phyloP scores from a whole-genome alignment of 30 jellyfish, hydroid and myxozoan species.

The Hydra vulgaris region DNA sequence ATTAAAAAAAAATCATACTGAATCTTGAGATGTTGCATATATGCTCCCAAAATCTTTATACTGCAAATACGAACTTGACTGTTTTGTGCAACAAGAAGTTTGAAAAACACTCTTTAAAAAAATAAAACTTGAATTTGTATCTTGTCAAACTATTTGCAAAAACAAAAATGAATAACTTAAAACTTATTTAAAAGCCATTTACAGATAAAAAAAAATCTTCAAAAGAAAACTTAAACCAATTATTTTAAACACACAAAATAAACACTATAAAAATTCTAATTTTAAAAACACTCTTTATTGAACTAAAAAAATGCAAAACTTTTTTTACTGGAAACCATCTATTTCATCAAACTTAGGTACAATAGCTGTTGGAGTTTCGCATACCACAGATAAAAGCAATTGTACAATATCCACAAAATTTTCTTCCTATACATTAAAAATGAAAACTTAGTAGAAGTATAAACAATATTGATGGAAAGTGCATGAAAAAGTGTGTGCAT shows the following conservation, averaged over 20 bases:
- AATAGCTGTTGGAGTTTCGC: constrained; percentile 83
- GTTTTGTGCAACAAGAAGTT: constrained; percentile 44
- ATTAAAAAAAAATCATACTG: constrained; percentile 41
- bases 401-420: constrained; percentile 67
- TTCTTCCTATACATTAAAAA: constrained; percentile 51
- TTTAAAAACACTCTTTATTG: constrained; percentile 65
- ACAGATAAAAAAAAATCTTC: too few species aligned
- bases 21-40: constrained; percentile 70
- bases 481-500: neutral
- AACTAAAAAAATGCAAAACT: neutral
- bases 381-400: constrained; percentile 59
- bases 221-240: too few species aligned
- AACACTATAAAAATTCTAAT: too few species aligned
- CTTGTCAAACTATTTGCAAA: neutral
- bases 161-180: too few species aligned
- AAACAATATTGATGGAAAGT: neutral
- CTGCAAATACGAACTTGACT: constrained; percentile 67
- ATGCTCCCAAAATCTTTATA: constrained; percentile 69
- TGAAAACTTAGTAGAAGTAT: neutral
- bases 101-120: constrained; percentile 65
- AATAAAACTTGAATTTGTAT: neutral
- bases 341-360: constrained; percentile 58
- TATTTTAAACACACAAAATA: too few species aligned
- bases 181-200: too few species aligned
- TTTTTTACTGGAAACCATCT: constrained; percentile 75